phyloP scores from a whole-genome alignment of 2,888 invertebrate species.

The Amphipoea oculea region DNA sequence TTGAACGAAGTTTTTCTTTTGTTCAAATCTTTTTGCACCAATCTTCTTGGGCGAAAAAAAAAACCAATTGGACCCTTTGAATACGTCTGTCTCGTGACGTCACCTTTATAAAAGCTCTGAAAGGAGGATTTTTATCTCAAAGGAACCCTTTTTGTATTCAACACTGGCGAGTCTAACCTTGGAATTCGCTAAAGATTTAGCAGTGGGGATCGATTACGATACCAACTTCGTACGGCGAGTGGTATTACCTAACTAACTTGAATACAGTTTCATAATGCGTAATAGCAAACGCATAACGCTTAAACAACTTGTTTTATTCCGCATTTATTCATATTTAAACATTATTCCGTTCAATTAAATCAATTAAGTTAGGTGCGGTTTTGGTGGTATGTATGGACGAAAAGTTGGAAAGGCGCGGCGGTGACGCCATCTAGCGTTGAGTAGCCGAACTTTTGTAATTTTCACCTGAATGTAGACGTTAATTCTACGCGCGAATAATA shows the following conservation, averaged over 20 bases:
- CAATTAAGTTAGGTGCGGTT: conserved; percentile 44
- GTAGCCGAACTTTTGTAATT: conserved; percentile 62
- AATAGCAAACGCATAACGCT: conserved; percentile 60
- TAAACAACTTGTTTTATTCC: conserved; percentile 60
- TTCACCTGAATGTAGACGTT: background rate
- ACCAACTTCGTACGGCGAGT: conserved; percentile 36
- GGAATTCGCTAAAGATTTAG: conserved; percentile 55
- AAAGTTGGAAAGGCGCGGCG: conserved; percentile 26
- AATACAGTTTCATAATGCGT: conserved; percentile 65
- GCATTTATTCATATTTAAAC: conserved; percentile 60
- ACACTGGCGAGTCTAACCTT: conserved; percentile 61
- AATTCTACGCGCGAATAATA: background rate
- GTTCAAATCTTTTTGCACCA: background rate
- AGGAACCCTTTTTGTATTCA: conserved; percentile 64
- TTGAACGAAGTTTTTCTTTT: background rate
- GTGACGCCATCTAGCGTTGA: conserved; percentile 75
- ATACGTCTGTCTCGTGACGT: conserved; percentile 37
- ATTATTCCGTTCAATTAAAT: conserved; percentile 44
- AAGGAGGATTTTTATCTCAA: conserved; percentile 57
- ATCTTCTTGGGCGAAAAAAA: background rate
- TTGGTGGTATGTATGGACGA: conserved; percentile 1
- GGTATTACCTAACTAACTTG: conserved; percentile 65
- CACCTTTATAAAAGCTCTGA: conserved; percentile 39
- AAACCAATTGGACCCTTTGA: conserved; percentile 33
- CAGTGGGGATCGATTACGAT: conserved; percentile 59